phyloP scores from a whole-genome alignment of 1,140 invertebrate species.

The Phthorimaea operculella region DNA sequence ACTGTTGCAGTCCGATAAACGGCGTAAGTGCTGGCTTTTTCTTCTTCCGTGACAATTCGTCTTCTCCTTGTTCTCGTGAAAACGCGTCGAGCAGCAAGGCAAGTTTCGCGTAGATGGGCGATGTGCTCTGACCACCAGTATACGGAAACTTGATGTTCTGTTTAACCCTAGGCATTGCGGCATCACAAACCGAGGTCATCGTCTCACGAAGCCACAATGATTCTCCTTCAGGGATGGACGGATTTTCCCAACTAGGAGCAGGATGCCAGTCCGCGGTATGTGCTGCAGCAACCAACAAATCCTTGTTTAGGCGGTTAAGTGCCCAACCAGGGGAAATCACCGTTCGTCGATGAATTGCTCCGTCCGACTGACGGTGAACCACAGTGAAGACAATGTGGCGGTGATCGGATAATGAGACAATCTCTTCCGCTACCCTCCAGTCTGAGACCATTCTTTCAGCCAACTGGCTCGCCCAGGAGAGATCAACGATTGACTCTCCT shows the following conservation, averaged over 20 bases:
- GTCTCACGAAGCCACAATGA: not conserved
- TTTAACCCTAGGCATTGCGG: slow-evolving; percentile 15
- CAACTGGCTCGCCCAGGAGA: slow-evolving; percentile 20
- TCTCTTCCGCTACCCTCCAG: slow-evolving; percentile 29
- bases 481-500: slow-evolving; percentile 30
- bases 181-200: slow-evolving; percentile 17
- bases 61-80: slow-evolving; percentile 13
- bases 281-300: slow-evolving; percentile 14
- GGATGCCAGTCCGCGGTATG: slow-evolving; percentile 10
- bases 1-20: slow-evolving; percentile 11
- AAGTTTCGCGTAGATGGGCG: slow-evolving; percentile 20
- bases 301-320: slow-evolving; percentile 13
- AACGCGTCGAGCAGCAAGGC: slow-evolving; percentile 17
- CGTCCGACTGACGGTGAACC: not conserved
- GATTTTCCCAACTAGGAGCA: not conserved
- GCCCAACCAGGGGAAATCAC: slow-evolving; percentile 6
- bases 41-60: not conserved
- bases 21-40: slow-evolving; percentile 9
- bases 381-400: slow-evolving; percentile 25
- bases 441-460: slow-evolving; percentile 7
- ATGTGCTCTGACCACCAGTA: slow-evolving; percentile 42
- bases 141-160: slow-evolving; percentile 3
- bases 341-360: too few species aligned
- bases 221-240: slow-evolving; percentile 9
- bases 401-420: slow-evolving; percentile 35